Evolutionary conservation across 2,113 vertebrate species (phyloP), one percentile per base, ranked within the genome.

Genomic region (Oryzias celebensis): DNA sequence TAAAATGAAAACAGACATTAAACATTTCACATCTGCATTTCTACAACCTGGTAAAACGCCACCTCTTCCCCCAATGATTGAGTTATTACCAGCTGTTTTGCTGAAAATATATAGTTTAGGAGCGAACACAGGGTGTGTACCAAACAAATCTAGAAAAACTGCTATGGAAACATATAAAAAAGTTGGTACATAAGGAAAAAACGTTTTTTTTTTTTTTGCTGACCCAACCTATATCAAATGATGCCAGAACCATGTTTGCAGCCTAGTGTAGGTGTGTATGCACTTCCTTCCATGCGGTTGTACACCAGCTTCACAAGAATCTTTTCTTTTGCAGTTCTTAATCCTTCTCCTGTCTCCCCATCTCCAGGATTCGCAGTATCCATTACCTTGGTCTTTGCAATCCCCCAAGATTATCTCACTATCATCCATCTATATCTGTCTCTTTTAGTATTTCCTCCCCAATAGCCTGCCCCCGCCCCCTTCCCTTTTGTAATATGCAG

Each of bases 351-450:
- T 68, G 66, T 77, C 59, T 70, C 45, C 4, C 23, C 49, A 59
- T 73, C 73, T 75, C 23, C 48, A 5, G 47, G 65, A 77, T 86
- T 77, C 59, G 62, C 45, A 53, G 68, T 45, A 75, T 85, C 78
- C 71, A 77, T 83, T 78, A 75, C 65, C 56, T 52, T 49, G 62
- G 75, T 79, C 71, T 55, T 63, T 36, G 58, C 77, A 77, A 71
- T 76, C 75, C 73, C 64, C 61, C 31, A 14, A 66, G 71, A 84
- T 86, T 77, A 79, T 77, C 73, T 71, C 62, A 75, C 74, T 82
- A 83, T 80, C 83, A 80, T 78, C 69, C 62, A 77, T 82, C 77
- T 77, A 41, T 75, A 72, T 71, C 71, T 14, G 14, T 76, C 78
- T 57, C 69, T 65, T 63, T 71, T 72, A 57, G 46, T 16, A 65